These are phyloP conservation scores for Muricea muricata DNA, from an alignment of 92 coral and sea anemone species.

Conservation along the genomic window DNA sequence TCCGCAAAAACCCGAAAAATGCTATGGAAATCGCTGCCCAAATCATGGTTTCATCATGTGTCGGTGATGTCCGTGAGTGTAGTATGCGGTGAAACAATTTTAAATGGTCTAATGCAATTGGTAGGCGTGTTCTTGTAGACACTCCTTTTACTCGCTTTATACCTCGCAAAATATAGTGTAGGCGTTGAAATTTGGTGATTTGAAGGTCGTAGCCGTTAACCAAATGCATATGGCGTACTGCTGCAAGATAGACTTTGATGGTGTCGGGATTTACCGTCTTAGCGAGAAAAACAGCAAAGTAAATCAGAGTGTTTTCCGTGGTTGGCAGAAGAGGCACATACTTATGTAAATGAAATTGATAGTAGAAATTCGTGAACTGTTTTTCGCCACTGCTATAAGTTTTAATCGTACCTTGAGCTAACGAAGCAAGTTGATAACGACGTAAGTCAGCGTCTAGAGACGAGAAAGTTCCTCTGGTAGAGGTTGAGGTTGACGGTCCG, in stretches of 20 bases:
- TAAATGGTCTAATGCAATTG: conserved; percentile 48
- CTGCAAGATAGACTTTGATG: conserved; percentile 56
- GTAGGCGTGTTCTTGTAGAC: conserved; percentile 28
- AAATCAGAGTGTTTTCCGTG: background rate
- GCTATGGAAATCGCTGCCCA: conserved; percentile 53
- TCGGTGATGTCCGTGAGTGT: no score
- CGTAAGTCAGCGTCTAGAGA: conserved; percentile 53
- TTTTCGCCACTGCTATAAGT: conserved; percentile 61
- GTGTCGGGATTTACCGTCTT: conserved; percentile 16
- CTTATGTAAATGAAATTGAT: conserved; percentile 18
- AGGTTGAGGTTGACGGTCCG: conserved; percentile 38
- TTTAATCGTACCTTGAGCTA: conserved; percentile 44
- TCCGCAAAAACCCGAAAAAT: conserved; percentile 51
- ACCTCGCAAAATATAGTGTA: conserved; percentile 41
- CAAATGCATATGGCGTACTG: conserved; percentile 58
- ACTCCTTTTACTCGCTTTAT: conserved; percentile 56
- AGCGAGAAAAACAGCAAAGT: no score
- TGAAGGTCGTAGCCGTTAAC: conserved; percentile 37
- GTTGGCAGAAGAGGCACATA: background rate
- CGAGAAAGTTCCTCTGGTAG: conserved; percentile 52
- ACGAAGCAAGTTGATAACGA: conserved; percentile 45
- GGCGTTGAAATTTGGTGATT: conserved; percentile 32
- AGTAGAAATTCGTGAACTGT: conserved; percentile 51
- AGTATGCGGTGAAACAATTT: conserved; percentile 7
- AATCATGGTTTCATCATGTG: no score